Base-by-base conservation (phyloP, 2,888 invertebrate species). In the Platerodrilus igneus region DNA sequence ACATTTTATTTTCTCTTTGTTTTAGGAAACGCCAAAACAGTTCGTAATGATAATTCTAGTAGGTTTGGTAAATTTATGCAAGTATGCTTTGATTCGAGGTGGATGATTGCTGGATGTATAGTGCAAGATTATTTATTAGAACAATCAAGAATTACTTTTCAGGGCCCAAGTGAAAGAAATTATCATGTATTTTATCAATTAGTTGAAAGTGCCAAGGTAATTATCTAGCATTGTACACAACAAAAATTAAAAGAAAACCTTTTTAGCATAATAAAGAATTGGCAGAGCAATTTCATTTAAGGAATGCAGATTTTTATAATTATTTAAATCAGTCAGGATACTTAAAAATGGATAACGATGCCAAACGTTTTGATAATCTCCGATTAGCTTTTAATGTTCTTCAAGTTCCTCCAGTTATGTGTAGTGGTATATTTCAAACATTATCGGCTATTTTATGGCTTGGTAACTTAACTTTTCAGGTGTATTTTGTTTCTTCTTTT, bases 1-100 rank as follows among this genome's bases (percentile, higher is more conserved):
- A n/a, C 27, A 2, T 7, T 22, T 5, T 0, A 15, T 5, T n/a
- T 21, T 14, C 10, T 13, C 16, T 17, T 21, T 26, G 29, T 37
- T 64, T 18, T 63, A 91, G 91, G 91, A 37, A 93, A 93, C 69
- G 92, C 92, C 1, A 92, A 90, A 70, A 93, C 93, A 1, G 86
- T 92, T 7, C 78, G 92, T 28, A 93, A 93, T 63, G 92, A 93
- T 69, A 93, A 93, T 67, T 91, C 91, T 8, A 89, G 89, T 21
- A 78, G 93, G 6, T 93, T 93, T 67, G 93, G 93, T n/a, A 92
- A 93, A 70, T 93, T 92, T 65, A 92, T 93, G 76, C 92, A 92
- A 70, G 89, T 93, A 4, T 88, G 92, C 60, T 83, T 93, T 63
- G 92, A 93, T 70, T 78, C 78, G 45, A 81, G 86, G 55, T 89